Evolutionary conservation across 2,797 vertebrate species (phyloP).

Genomic region (Manis crassicaudata): DNA sequence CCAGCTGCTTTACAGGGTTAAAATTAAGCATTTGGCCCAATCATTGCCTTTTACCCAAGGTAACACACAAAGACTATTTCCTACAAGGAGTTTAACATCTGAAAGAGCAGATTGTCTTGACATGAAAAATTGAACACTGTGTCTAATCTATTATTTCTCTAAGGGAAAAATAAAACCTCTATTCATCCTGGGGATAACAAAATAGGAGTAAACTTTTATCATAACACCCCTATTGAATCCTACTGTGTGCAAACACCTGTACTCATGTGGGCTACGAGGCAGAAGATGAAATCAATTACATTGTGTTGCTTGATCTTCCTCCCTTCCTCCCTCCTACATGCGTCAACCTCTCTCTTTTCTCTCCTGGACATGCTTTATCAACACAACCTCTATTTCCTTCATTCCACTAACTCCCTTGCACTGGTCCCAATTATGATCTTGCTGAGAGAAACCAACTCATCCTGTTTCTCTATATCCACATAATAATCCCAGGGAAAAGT

Average conservation of each 20-base stretch:
- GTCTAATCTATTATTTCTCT: not conserved
- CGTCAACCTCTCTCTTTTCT: not conserved
- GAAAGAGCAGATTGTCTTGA: not conserved
- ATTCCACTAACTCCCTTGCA: not conserved
- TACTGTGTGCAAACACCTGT: not conserved
- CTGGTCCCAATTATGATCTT: not conserved
- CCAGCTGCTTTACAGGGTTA: not conserved
- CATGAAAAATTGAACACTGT: constrained; percentile 28
- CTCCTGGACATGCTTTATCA: not conserved
- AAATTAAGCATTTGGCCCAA: not conserved
- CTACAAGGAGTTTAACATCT: not conserved
- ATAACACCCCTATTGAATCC: not conserved
- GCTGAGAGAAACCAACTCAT: not conserved
- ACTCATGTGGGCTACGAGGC: not conserved
- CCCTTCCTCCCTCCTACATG: not conserved
- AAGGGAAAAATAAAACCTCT: not conserved
- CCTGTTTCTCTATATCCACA: not conserved
- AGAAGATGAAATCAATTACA: not conserved
- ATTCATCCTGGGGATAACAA: not conserved
- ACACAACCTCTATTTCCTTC: not conserved
- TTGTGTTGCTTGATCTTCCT: not conserved
- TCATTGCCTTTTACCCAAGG: constrained; percentile 3
- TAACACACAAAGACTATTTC: not conserved
- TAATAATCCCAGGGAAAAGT: not conserved
- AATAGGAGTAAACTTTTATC: not conserved